Conservation (phyloP, 1,140 invertebrate species). For the Conus betulinus region DNA sequence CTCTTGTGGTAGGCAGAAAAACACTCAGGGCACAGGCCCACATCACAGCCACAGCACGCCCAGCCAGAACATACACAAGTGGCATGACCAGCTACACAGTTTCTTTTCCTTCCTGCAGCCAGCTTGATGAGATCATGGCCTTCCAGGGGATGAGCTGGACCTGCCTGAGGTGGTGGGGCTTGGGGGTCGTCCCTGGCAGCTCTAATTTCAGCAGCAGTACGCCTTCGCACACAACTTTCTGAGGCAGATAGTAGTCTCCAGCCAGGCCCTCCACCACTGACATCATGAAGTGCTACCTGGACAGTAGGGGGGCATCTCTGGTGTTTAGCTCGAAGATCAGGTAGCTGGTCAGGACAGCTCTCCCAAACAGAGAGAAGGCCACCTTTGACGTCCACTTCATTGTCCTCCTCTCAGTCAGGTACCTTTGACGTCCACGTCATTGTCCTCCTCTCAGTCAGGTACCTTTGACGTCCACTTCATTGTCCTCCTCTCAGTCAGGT, state of each 20-base stretch:
- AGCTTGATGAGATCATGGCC: background rate
- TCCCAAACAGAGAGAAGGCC: background rate
- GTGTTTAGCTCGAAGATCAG: background rate
- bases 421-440: background rate
- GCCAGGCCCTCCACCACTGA: too few relatives aligned
- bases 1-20: conserved; percentile 10
- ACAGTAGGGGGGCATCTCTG: too few relatives aligned
- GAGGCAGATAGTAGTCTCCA: background rate
- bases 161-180: background rate
- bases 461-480: background rate
- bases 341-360: background rate
- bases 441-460: background rate
- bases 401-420: background rate
- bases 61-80: background rate
- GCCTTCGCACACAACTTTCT: too few relatives aligned
- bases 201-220: too few relatives aligned
- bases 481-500: background rate
- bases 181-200: background rate
- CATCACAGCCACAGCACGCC: background rate
- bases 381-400: background rate
- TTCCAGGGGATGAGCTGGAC: background rate
- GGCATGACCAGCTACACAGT: background rate
- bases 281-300: too few relatives aligned
- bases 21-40: background rate
- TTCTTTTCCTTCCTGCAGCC: background rate